Evolutionary conservation across 2,113 vertebrate species (phyloP).

Genomic region (Caranx ignobilis): DNA sequence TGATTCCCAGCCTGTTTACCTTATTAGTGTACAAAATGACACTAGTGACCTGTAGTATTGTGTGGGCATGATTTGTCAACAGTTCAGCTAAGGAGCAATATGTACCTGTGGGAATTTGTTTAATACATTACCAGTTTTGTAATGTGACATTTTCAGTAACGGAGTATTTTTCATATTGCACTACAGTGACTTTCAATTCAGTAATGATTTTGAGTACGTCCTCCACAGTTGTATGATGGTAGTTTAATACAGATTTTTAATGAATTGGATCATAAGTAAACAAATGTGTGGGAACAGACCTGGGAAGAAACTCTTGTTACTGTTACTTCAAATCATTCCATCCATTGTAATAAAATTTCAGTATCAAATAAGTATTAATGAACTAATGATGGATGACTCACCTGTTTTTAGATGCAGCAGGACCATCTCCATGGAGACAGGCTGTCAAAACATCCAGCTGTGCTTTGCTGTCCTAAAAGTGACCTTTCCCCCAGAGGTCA

Average conservation of each 20-base stretch:
- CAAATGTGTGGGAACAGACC: background rate
- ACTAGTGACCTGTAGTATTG: no score
- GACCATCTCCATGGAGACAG: conserved; percentile 88
- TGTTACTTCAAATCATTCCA: background rate
- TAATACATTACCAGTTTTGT: no score
- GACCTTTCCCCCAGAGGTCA: conserved; percentile 82
- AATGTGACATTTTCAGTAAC: no score
- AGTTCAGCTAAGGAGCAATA: background rate
- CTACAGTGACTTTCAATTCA: no score
- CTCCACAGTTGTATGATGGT: no score
- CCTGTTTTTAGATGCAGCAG: conserved; percentile 78
- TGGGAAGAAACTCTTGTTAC: background rate
- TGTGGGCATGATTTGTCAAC: background rate
- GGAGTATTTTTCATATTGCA: no score
- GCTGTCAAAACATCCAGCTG: conserved; percentile 90
- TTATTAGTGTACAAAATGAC: background rate
- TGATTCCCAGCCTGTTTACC: background rate
- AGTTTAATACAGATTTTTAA: no score
- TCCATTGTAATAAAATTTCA: background rate
- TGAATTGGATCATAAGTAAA: no score
- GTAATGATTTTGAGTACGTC: no score
- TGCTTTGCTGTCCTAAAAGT: conserved; percentile 87
- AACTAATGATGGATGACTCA: background rate
- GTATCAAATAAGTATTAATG: background rate
- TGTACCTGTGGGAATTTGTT: no score